Evolutionary conservation across 2,888 invertebrate genomes (phyloP), one percentile per base, ranked within the genome.

Genomic region (Amblyjoppa proteus): DNA sequence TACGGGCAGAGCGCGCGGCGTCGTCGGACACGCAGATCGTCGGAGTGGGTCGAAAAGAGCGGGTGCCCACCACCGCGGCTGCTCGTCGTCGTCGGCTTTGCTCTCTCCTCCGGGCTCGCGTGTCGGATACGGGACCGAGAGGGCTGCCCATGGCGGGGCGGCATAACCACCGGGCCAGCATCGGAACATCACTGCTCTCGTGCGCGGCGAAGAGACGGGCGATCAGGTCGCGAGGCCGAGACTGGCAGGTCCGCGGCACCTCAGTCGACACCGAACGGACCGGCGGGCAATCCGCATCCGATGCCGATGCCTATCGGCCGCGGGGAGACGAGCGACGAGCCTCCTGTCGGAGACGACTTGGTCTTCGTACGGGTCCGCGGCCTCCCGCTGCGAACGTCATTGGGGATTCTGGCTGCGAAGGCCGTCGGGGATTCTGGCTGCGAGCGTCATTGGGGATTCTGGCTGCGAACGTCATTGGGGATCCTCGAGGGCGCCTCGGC

Each of bases 41-140:
- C 92, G 88, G 89, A 90, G 92, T 89, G 89, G 88, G 89, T 91
- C 92, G 92, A 86, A 88, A 90, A 88, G 93, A 91, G 91, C 91
- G 91, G 92, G 88, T 88, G 89, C 78, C 85, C 80, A 80, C 84
- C 85, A 70, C 73, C 71, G 64, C 64, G 34, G 6, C 20, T 49
- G 61, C 73, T 53, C 56, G 25, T 31, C 66, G 45, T 45, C 45
- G 45, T 45, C 78, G 68, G 71, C 69, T 73, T 34, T 69, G 45
- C 41, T 85, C 69, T 81, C 74, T 81, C 80, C 78, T 69, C 68
- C 80, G 80, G 71, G 80, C 16, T 25, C 11, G 25, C 58, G 58
- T 56, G 73, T 69, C 58, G 64, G 25, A 77, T 56, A 71, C 77
- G 25, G 41, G 13, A 41, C 81, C 81, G 79, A 84, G 79, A 84